phyloP scores from a whole-genome alignment of 2,113 vertebrate species.

The Microcebus tavaratra region DNA sequence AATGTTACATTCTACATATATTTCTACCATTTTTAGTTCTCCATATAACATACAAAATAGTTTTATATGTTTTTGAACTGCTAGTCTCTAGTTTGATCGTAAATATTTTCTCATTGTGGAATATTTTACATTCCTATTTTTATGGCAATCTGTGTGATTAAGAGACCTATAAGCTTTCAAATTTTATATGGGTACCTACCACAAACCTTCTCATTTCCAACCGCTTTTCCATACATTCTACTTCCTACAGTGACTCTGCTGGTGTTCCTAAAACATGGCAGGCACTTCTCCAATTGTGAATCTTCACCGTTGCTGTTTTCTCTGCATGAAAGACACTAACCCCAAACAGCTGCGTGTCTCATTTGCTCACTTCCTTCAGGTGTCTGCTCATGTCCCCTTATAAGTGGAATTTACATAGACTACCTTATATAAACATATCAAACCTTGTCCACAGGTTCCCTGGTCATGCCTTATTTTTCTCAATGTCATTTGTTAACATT shows the following conservation, averaged over 20 bases:
- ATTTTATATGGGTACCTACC: background rate
- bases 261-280: background rate
- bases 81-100: background rate
- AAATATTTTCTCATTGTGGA: background rate
- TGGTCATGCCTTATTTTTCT: background rate
- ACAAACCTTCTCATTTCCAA: background rate
- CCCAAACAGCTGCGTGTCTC: background rate
- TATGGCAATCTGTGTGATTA: background rate
- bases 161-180: background rate
- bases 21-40: background rate
- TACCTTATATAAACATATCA: background rate
- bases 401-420: background rate
- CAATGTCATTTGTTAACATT: background rate
- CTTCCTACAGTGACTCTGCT: background rate
- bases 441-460: background rate
- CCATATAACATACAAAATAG: background rate
- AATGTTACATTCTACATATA: background rate
- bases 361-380: background rate
- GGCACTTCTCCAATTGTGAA: too few species aligned
- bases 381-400: background rate
- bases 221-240: background rate
- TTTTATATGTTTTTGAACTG: background rate
- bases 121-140: background rate
- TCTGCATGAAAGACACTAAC: background rate
- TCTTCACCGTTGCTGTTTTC: background rate